Base-by-base conservation (phyloP, 2,888 invertebrate species). In the Microplitis deprimator region DNA sequence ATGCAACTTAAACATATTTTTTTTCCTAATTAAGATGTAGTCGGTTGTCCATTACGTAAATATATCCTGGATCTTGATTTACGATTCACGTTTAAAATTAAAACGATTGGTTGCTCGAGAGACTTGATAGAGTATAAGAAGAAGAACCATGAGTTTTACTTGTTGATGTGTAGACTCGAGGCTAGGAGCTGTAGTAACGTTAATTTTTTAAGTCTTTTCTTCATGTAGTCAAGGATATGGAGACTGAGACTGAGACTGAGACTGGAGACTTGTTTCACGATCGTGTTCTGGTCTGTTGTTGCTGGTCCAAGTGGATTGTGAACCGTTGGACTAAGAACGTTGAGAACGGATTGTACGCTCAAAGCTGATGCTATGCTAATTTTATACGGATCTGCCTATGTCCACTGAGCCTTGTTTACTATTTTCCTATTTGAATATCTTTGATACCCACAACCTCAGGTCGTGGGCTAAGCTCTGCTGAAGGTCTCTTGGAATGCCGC, bases 11-110 rank as follows among this genome's bases (percentile, higher is more conserved):
- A 29, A 29, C 77, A 73, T 72, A 71, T 76, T 65, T 80, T 84
- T 84, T 84, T 84, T 83, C 83, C 83, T 85, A 85, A 85, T 85
- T 85, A 85, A 85, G 84, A 85, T 80, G 83, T 85, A 79, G 80
- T 81, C 79, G 76, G 81, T 80, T 83, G 83, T 85, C 83, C 84
- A 84, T 85, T 85, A 84, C 85, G 85, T 83, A 83, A 85, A 85
- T 82, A 81, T 76, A 50, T 50, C 82, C 78, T 78, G 79, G 82
- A 84, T 84, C 84, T 84, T 84, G 85, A 85, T 85, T 83, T 85
- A 84, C 81, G 81, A 81, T 83, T 80, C 80, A 77, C 60, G 72
- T 75, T 75, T n/a, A 50, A 50, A 50, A 50, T 50, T 8, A 13
- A 65, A 60, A 76, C 68, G 74, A 75, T 74, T 75, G 69, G 74